phyloP scores from a whole-genome alignment of 2,113 vertebrate genomes.

The Emydura subglobosa region DNA sequence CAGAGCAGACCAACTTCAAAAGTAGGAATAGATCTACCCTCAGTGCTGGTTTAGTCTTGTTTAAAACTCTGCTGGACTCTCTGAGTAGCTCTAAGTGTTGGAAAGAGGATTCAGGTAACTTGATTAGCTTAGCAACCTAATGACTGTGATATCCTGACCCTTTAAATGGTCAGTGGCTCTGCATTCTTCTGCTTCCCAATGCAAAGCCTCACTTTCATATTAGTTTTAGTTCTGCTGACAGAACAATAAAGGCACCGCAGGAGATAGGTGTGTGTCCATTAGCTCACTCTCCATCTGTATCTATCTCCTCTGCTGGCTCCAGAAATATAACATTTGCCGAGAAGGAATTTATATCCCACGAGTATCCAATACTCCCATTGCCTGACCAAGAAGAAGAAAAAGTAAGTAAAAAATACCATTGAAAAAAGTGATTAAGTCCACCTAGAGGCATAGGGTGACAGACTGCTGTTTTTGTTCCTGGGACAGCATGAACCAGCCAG shows the following conservation, averaged over 20 bases:
- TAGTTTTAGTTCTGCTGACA: background rate
- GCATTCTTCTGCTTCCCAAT: background rate
- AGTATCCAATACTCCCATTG: background rate
- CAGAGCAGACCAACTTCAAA: constrained; percentile 46
- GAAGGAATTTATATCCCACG: background rate
- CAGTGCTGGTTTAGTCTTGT: constrained; percentile 11
- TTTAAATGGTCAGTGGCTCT: background rate
- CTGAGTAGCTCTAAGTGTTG: background rate
- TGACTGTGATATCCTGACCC: background rate
- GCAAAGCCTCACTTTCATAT: background rate
- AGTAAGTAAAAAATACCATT: background rate
- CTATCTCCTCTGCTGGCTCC: background rate
- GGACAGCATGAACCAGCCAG: background rate
- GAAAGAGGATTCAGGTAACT: constrained; percentile 61
- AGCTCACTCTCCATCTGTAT: background rate
- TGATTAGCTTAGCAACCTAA: constrained; percentile 53
- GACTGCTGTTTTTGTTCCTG: background rate
- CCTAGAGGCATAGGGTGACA: background rate
- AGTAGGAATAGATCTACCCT: constrained; percentile 52
- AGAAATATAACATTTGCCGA: background rate
- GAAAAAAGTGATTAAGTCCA: background rate
- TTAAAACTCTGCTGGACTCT: constrained; percentile 50
- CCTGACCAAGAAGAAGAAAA: background rate
- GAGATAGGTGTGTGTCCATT: background rate
- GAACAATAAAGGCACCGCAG: background rate